Percentiles rank a stretch among this genome's conserved stretches.
These are phyloP conservation scores for Volucella zonaria DNA, from an alignment of 2,888 invertebrate species.

Conservation along the genomic window DNA sequence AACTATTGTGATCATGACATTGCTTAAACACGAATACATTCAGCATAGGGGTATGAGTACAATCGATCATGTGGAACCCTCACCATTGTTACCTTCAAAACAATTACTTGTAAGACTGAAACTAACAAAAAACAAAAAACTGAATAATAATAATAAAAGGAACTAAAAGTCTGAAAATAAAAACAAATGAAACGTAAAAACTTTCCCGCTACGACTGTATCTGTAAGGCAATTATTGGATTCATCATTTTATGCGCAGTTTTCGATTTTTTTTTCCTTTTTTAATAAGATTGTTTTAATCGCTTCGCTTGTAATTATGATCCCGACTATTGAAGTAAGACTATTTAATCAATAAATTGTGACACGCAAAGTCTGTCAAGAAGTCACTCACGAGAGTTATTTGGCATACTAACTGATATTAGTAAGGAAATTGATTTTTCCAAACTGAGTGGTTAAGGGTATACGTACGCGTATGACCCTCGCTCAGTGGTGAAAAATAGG, in stretches of 20 bases:
- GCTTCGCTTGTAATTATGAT: background rate
- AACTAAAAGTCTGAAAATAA: background rate
- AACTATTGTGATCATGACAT: conserved; percentile 56
- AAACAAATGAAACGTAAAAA: conserved; percentile 1
- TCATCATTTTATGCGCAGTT: background rate
- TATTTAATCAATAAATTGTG: background rate
- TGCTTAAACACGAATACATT: conserved; percentile 5
- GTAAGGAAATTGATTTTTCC: too few species aligned
- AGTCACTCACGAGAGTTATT: background rate
- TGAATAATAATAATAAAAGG: background rate
- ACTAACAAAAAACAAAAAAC: background rate
- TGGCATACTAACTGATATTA: too few species aligned
- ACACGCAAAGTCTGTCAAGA: conserved; percentile 10
- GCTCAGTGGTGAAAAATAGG: too few species aligned
- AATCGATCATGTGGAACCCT: conserved; percentile 56
- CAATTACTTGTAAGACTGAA: conserved; percentile 10
- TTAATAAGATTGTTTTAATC: background rate
- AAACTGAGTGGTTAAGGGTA: too few species aligned
- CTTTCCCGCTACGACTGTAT: conserved; percentile 11
- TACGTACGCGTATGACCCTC: too few species aligned
- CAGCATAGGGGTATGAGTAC: background rate
- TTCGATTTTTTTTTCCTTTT: background rate
- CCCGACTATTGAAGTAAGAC: background rate
- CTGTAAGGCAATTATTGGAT: background rate
- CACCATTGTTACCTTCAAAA: conserved; percentile 40